Evolutionary conservation across 2,797 vertebrate genomes (phyloP), one percentile per base, ranked within the genome.

Genomic region (Mallotus villosus): DNA sequence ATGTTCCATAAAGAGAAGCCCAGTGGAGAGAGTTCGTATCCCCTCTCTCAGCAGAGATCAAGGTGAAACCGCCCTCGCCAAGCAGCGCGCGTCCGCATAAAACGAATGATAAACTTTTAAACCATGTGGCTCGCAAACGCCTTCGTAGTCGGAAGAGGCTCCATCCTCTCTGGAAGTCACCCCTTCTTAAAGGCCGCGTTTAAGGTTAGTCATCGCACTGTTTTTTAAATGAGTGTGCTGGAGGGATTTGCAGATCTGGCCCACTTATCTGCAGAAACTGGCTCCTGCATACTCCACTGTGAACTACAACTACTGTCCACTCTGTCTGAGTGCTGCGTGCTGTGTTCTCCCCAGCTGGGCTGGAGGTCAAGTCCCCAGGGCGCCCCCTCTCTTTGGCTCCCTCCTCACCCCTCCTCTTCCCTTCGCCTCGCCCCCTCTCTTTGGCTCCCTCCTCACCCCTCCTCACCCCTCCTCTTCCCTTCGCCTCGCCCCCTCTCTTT

Each of bases 11-110:
- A 55, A 73, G 34, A 55, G 72, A 22, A 22, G 17, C 46, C 17
- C 22, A 51, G 46, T 25, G 3, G 58, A 11, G 34, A 11, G 34
- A 19, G 25, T 7, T 68, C 51, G 19, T 25, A 16, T 27, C 51
- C 4, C 29, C 46, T 67, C 66, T 46, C 51, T n/a, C 51, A 55
- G 51, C 51, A 55, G 19, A 55, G 51, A 77, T 87, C 78, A 74
- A 81, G 80, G 78, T 78, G 70, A 81, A 71, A 58, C 53, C 62
- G 32, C 17, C 4, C 16, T 46, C 34, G n/a, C 21, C 19, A 57
- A 34, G 60, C 1, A 0, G 41, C 4, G 2, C 51, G 9, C 8
- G 51, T 55, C 51, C 19, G 19, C 16, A 55, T 17, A 6, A 55
- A 55, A 55, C 17, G 51, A 17, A 55, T n/a, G 17, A 55, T 55